phyloP scores from a whole-genome alignment of 2,797 vertebrate genomes.

The Pantherophis vulpinus region DNA sequence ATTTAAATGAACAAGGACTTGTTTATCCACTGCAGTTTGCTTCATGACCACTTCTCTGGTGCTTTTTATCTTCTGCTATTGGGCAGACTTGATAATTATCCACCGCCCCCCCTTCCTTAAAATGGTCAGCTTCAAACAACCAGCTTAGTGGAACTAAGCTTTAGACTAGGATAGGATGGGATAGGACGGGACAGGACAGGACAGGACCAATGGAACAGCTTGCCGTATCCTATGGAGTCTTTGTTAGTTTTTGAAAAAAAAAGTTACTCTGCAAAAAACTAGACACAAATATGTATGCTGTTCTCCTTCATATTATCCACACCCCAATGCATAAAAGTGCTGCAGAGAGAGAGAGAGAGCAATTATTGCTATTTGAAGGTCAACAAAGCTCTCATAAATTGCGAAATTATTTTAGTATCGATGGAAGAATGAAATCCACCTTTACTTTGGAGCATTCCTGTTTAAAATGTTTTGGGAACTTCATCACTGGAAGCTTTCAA shows the following conservation, averaged over 20 bases:
- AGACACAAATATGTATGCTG: not conserved
- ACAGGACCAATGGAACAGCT: too few relatives aligned
- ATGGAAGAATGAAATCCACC: not conserved
- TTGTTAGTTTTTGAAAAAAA: not conserved
- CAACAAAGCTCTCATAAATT: not conserved
- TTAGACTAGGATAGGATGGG: too few relatives aligned
- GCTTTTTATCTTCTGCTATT: not conserved
- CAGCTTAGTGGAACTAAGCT: not conserved
- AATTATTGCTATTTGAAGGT: not conserved
- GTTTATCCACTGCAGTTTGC: not conserved
- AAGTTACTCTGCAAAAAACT: not conserved
- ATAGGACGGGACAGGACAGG: too few relatives aligned
- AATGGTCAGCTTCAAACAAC: not conserved
- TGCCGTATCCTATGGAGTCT: not conserved
- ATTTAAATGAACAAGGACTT: slow-evolving; percentile 14
- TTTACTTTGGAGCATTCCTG: not conserved
- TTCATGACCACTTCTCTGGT: not conserved
- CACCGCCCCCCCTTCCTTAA: not conserved
- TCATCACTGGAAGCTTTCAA: too few relatives aligned
- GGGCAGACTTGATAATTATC: not conserved
- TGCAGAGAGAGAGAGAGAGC: too few relatives aligned
- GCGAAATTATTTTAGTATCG: not conserved
- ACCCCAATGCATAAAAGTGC: not conserved
- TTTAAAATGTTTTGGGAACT: not conserved
- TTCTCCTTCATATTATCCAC: not conserved